phyloP scores from a whole-genome alignment of 1,140 invertebrate species.

The Calephelis virginiensis region DNA sequence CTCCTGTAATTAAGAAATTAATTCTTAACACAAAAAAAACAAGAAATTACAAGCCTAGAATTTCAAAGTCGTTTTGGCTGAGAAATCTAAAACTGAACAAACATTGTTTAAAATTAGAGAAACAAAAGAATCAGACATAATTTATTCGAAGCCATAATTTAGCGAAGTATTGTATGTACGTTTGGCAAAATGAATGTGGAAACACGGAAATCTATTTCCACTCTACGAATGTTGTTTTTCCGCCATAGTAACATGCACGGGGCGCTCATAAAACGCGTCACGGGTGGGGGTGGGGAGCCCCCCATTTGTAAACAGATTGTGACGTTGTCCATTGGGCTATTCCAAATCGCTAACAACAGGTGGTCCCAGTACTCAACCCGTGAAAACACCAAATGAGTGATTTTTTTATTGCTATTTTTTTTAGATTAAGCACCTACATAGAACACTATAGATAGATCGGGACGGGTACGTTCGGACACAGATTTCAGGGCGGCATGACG shows the following conservation, averaged over 20 bases:
- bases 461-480: conserved; percentile 43
- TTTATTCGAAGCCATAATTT: not conserved
- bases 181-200: conserved; percentile 43
- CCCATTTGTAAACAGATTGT: conserved; percentile 72
- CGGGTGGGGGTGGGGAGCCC: conserved; percentile 51
- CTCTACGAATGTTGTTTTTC: conserved; percentile 56
- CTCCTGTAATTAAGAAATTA: too few species aligned
- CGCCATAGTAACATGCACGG: conserved; percentile 60
- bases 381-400: not conserved
- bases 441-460: conserved; percentile 33
- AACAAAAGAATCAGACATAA: conserved; percentile 6
- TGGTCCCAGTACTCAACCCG: conserved; percentile 40
- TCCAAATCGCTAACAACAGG: conserved; percentile 67
- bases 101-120: not conserved
- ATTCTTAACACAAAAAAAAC: too few species aligned
- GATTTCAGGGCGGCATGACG: conserved; percentile 50
- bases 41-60: not conserved
- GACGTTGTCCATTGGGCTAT: conserved; percentile 59
- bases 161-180: conserved; percentile 31
- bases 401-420: conserved; percentile 18
- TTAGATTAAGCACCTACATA: conserved; percentile 23
- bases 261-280: conserved; percentile 68
- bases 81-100: not conserved
- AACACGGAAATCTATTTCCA: conserved; percentile 69
- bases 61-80: not conserved